Evolutionary conservation across 1,140 invertebrate species (phyloP).

Genomic region (Drosophila guanche): DNA sequence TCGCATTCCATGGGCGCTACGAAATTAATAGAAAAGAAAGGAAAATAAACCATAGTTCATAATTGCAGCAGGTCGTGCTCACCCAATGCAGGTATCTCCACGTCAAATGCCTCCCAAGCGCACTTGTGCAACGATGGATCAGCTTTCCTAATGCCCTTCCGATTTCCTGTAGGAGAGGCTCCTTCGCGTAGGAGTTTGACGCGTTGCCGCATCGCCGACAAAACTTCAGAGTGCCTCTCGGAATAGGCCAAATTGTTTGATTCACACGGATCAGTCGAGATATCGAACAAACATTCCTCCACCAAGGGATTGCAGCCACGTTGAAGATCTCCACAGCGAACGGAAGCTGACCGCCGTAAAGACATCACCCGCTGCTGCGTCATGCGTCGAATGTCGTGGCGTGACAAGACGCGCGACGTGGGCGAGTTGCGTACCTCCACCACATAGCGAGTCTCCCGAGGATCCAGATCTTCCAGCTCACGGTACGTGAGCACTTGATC

Average conservation of each 20-base stretch:
- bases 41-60: not conserved
- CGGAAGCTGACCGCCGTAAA: conserved; percentile 83
- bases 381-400: conserved; percentile 47
- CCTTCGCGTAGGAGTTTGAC: conserved; percentile 11
- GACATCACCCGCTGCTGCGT: conserved; percentile 67
- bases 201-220: conserved; percentile 47
- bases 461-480: conserved; percentile 60
- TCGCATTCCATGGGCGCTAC: conserved; percentile 48
- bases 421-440: conserved; percentile 84
- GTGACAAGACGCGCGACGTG: conserved; percentile 55
- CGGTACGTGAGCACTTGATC: conserved; percentile 84
- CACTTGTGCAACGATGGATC: conserved; percentile 66
- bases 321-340: conserved; percentile 75
- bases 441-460: conserved; percentile 81
- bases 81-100: conserved; percentile 31
- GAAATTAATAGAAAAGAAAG: not conserved
- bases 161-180: conserved; percentile 45
- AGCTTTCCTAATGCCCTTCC: conserved; percentile 13
- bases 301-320: conserved; percentile 82
- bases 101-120: conserved; percentile 56
- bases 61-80: not conserved
- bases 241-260: conserved; percentile 87
- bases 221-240: conserved; percentile 30
- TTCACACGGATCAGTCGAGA: conserved; percentile 91
- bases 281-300: conserved; percentile 89